Percentiles rank a stretch among this genome's conserved stretches.
These are phyloP conservation scores for Helobdella robusta DNA, from an alignment of 2,888 invertebrate genomes.

Conservation along the genomic window DNA sequence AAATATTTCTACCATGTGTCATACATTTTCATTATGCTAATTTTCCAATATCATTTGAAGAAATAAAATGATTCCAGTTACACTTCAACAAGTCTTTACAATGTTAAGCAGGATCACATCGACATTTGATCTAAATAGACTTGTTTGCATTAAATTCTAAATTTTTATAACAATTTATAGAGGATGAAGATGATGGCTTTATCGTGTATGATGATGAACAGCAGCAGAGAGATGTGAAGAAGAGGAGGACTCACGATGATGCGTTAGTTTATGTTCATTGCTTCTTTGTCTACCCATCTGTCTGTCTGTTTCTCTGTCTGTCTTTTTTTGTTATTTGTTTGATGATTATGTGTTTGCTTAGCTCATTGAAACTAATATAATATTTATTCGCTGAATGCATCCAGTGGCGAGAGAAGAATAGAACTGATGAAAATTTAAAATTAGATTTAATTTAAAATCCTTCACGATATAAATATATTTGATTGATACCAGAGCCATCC, in stretches of 20 bases:
- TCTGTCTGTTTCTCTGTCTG: neutral
- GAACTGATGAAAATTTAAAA: neutral
- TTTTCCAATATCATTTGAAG: too few species aligned
- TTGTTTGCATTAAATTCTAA: neutral
- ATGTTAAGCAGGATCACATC: neutral
- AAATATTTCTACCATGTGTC: too few species aligned
- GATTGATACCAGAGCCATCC: constrained; percentile 53
- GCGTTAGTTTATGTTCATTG: constrained; percentile 35
- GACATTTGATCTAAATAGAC: neutral
- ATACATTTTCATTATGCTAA: too few species aligned
- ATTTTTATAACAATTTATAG: neutral
- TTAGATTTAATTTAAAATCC: neutral
- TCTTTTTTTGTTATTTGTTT: too few species aligned
- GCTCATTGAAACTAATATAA: too few species aligned
- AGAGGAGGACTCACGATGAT: constrained; percentile 46
- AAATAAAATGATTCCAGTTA: too few species aligned
- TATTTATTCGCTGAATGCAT: neutral
- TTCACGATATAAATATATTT: neutral
- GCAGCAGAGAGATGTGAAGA: constrained; percentile 40
- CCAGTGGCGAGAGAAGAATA: neutral
- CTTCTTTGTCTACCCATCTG: neutral
- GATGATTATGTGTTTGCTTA: too few species aligned
- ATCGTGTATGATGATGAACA: constrained; percentile 80
- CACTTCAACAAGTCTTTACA: too few species aligned
- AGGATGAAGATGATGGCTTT: constrained; percentile 77